Conservation (phyloP, 2,113 vertebrate genomes). For the Stegastes partitus region DNA sequence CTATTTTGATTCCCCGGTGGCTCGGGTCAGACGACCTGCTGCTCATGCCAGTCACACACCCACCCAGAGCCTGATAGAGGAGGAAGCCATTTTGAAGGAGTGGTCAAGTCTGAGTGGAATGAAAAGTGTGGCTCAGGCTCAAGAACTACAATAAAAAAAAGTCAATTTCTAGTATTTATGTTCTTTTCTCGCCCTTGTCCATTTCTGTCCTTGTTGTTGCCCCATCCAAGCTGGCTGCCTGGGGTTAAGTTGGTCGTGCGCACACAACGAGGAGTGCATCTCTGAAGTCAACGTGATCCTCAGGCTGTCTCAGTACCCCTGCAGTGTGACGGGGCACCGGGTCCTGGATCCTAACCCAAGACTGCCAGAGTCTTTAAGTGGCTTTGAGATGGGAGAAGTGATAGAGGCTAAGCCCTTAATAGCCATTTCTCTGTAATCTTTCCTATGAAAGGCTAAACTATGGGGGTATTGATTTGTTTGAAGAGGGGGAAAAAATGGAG, state of each 20-base stretch:
- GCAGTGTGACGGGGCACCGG: slow-evolving; percentile 70
- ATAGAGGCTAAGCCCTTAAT: slow-evolving; percentile 89
- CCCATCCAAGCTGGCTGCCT: slow-evolving; percentile 63
- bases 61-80: slow-evolving; percentile 45
- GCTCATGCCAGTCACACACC: slow-evolving; percentile 69
- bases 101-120: slow-evolving; percentile 48
- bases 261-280: slow-evolving; percentile 50
- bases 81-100: slow-evolving; percentile 71
- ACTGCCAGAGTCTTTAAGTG: slow-evolving; percentile 86
- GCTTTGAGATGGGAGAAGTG: slow-evolving; percentile 87
- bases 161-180: slow-evolving; percentile 51
- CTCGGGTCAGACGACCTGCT: slow-evolving; percentile 62
- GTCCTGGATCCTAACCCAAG: slow-evolving; percentile 81
- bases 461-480: slow-evolving; percentile 88
- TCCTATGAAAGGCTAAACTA: slow-evolving; percentile 89
- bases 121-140: slow-evolving; percentile 45
- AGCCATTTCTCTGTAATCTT: slow-evolving; percentile 90
- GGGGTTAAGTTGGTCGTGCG: slow-evolving; percentile 40
- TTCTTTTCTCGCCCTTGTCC: slow-evolving; percentile 44
- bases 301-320: slow-evolving; percentile 63
- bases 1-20: slow-evolving; percentile 82
- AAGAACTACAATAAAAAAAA: slow-evolving; percentile 60
- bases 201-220: slow-evolving; percentile 50
- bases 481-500: slow-evolving; percentile 73
- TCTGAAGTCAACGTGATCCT: slow-evolving; percentile 74